Base-by-base conservation (phyloP, 2,797 vertebrate genomes). In the Brachyalestes nurse region DNA sequence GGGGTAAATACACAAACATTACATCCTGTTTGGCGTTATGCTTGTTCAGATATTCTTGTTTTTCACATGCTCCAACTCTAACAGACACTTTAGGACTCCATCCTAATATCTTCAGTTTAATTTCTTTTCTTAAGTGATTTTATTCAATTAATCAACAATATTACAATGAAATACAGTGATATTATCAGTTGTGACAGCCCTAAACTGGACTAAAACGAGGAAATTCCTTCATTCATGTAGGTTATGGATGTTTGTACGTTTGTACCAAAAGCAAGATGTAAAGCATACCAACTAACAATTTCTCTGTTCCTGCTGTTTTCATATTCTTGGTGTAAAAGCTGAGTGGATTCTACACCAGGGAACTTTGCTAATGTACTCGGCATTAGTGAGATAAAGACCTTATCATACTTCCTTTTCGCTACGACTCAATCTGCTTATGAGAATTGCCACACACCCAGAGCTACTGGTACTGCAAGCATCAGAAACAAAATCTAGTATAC, bases 321-420 rank as follows among this genome's bases (percentile, higher is more conserved):
- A 23, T n/a, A 69, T 49, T 49, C 25, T 23, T 69, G 66, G 66
- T 23, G 25, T 49, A 4, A 69, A 23, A 69, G 45, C 66, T 66
- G 38, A 66, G 38, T 66, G 64, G 61, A 17, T 66, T 16, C 38
- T 0, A 42, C 6, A 42, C 34, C 13, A 66, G 7, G 12, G 42
- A 69, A 25, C 12, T 2, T 6, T 14, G 21, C n/a, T 49, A 69
- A 49, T 69, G 66, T 69, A 49, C 1, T 25, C n/a, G 3, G 66
- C n/a, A 69, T 69, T 69, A 69, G 40, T 23, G 42, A 47, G 19
- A 69, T 69, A 69, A 69, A 69, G 66, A 69, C 66, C 66, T 69
- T 49, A 47, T 23, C 5, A 4, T 47, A 5, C 66, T 25, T 67
- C 40, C 64, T 49, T 12, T 69, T 10, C 23, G 66, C 66, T 49